Evolutionary conservation across 2,113 vertebrate species (phyloP), one percentile per base, ranked within the genome.

Genomic region (Engraulis encrasicolus): DNA sequence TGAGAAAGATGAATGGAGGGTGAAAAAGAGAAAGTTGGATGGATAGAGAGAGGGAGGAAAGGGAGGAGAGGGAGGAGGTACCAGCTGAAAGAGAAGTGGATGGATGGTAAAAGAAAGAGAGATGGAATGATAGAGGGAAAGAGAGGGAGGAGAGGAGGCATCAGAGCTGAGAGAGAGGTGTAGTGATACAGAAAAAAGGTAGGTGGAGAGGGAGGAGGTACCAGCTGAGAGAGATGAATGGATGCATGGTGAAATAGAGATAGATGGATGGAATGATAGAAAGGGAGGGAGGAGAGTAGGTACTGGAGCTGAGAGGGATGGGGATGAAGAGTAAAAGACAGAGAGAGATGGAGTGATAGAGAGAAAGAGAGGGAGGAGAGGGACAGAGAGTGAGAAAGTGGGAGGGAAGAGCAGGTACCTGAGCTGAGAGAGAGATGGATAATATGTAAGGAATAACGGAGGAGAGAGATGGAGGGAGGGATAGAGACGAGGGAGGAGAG

Each of bases 341-440:
- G 81, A 54, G 2, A 54, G 19, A 20, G 80, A 83, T 19, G 58
- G 78, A 85, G 50, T 14, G 12, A 78, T 82, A 36, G 66, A 86
- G 52, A 86, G 52, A 61, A 66, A 61, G 91, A 95, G 91, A 94
- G 92, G 83, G 89, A 50, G 58, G 94, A 94, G 91, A 94, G 93
- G 91, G 86, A 50, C 20, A 71, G 18, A 37, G 27, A 19, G 38
- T 34, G 0, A 58, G 34, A 81, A 2, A 84, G 7, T 78, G 20
- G 79, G 49, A 45, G 40, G 40, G 40, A 45, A 9, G 40, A 45
- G 9, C 9, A 45, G 40, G 9, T 3, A 45, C n/a, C n/a, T n/a
- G 40, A 45, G 40, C 3, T 5, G 9, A 45, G 9, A 45, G 40
- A 45, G 40, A 45, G 40, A 45, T 45, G 40, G 3, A 45, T 45